Conservation (phyloP, 2,113 vertebrate species). For the Sorex araneus region DNA sequence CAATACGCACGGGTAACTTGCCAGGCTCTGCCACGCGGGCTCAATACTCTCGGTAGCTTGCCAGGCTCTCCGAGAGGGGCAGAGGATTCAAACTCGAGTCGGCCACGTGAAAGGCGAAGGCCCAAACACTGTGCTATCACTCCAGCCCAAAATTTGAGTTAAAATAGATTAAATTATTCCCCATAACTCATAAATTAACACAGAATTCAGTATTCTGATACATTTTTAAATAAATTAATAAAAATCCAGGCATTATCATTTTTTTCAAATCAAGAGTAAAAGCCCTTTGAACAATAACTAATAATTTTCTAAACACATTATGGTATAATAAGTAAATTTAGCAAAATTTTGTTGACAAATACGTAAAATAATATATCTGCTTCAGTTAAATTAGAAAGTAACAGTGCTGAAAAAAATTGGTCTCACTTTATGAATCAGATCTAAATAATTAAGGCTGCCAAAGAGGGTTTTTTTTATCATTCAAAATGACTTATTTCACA, state of each 20-base stretch:
- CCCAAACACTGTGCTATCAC: too few relatives aligned
- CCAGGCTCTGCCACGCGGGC: too few relatives aligned
- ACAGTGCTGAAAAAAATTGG: too few relatives aligned
- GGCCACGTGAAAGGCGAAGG: too few relatives aligned
- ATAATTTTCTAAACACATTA: background rate
- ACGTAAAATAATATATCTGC: background rate
- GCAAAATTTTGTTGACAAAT: background rate
- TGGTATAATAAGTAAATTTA: constrained; percentile 5
- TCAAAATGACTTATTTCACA: too few relatives aligned
- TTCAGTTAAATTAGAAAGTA: background rate
- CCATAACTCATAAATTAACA: background rate
- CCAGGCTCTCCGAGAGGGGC: too few relatives aligned
- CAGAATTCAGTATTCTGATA: background rate
- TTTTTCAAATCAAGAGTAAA: background rate
- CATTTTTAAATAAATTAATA: background rate
- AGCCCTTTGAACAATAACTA: background rate
- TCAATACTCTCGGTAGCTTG: too few relatives aligned
- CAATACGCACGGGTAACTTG: too few relatives aligned
- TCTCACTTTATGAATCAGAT: too few relatives aligned
- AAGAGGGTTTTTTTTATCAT: too few relatives aligned
- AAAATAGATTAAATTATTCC: background rate
- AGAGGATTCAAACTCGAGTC: too few relatives aligned
- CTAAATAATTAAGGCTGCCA: too few relatives aligned
- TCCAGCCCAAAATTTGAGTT: background rate
- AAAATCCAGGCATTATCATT: background rate